Percentiles rank a stretch among this genome's conserved stretches.
Conservation (phyloP, 2,113 vertebrate genomes). For the Archilochus colubris region DNA sequence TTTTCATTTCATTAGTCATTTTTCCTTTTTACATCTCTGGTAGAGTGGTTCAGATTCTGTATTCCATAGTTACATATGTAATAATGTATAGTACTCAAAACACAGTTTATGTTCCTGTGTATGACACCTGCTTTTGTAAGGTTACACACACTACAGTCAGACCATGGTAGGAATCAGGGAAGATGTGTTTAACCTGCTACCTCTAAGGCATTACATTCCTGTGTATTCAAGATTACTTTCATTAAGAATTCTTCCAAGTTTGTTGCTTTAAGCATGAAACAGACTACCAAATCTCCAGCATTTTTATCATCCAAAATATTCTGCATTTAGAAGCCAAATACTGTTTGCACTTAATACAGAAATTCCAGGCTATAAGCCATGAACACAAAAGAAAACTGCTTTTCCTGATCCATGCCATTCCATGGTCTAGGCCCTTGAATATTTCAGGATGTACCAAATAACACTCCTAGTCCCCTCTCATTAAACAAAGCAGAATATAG, state of each 20-base stretch:
- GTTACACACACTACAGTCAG: not conserved
- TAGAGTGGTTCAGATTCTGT: not conserved
- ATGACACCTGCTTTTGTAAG: conserved; percentile 31
- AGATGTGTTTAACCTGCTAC: not conserved
- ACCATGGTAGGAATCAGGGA: not conserved
- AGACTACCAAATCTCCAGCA: not conserved
- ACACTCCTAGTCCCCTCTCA: not conserved
- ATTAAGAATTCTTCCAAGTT: not conserved
- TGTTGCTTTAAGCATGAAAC: not conserved
- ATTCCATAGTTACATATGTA: not conserved
- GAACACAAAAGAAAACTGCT: not conserved
- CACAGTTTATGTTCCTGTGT: not conserved
- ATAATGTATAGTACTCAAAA: not conserved
- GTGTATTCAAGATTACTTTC: not conserved
- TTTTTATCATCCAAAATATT: not conserved
- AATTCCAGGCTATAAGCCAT: not conserved
- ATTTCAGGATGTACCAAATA: not conserved
- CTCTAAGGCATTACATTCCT: not conserved
- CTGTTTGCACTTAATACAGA: not conserved
- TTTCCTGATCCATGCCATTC: not conserved
- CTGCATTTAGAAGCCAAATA: not conserved
- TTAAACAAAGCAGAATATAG: not conserved
- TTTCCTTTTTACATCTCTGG: not conserved
- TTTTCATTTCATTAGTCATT: conserved; percentile 35
- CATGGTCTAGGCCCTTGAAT: not conserved